Evolutionary conservation across 2,888 invertebrate species (phyloP).

Genomic region (Eugnorisma glareosa): DNA sequence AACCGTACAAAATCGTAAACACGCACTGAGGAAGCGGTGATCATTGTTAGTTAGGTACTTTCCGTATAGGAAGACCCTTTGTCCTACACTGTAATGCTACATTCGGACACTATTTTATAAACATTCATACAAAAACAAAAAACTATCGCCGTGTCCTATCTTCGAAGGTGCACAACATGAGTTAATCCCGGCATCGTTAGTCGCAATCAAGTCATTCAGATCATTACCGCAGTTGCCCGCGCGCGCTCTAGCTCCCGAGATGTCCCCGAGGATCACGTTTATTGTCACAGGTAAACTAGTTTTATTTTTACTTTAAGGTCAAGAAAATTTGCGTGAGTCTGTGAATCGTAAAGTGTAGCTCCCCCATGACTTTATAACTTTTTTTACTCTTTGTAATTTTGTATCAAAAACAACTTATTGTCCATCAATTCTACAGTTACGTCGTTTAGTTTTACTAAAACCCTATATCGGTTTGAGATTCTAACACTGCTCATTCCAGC

Average conservation of each 20-base stretch:
- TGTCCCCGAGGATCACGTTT: conserved; percentile 72
- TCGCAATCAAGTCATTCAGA: conserved; percentile 82
- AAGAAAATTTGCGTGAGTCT: not conserved
- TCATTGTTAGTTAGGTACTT: not conserved
- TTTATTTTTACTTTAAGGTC: not conserved
- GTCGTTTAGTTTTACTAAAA: not conserved
- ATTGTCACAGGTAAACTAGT: conserved; percentile 74
- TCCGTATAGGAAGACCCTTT: not conserved
- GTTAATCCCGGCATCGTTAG: conserved; percentile 74
- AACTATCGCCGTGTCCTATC: conserved; percentile 70
- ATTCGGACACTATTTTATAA: conserved; percentile 7
- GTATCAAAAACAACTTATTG: not conserved
- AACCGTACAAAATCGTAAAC: not conserved
- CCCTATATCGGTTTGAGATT: not conserved
- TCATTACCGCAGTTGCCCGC: conserved; percentile 77
- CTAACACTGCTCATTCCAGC: conserved; percentile 18
- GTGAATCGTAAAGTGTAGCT: not conserved
- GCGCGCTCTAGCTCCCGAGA: conserved; percentile 69
- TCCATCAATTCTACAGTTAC: not conserved
- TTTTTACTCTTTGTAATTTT: too few relatives aligned
- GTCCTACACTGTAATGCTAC: not conserved
- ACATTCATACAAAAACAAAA: conserved; percentile 1
- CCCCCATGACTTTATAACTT: not conserved
- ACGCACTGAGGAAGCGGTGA: not conserved
- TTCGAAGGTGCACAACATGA: conserved; percentile 62